Conservation (phyloP, 1,140 invertebrate species). For the Euschistus heros region DNA sequence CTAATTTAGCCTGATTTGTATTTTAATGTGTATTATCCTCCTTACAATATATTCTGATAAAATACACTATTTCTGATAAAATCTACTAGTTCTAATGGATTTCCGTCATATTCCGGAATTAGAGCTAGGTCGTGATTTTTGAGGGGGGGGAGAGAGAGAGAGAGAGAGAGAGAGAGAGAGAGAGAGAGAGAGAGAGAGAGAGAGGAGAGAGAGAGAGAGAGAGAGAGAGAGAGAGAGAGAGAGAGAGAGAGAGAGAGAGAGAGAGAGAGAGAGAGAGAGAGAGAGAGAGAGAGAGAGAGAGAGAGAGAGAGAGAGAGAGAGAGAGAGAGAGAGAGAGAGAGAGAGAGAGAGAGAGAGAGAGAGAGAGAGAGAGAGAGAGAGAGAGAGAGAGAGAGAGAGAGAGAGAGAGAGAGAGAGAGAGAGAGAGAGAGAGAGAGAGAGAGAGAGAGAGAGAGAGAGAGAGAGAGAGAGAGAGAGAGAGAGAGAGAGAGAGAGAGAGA, state of each 20-base stretch:
- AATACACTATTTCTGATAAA: too few relatives aligned
- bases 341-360: conserved; percentile 13
- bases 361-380: conserved; percentile 5
- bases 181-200: not conserved
- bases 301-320: conserved; percentile 6
- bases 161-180: conserved; percentile 3
- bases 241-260: conserved; percentile 15
- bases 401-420: conserved; percentile 1
- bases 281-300: conserved; percentile 12
- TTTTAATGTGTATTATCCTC: too few relatives aligned
- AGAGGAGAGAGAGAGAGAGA: not conserved
- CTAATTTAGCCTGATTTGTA: too few relatives aligned
- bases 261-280: conserved; percentile 10
- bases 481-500: conserved; percentile 22
- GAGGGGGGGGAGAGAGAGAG: too few relatives aligned
- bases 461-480: conserved; percentile 16
- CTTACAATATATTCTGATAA: too few relatives aligned
- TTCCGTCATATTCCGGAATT: too few relatives aligned
- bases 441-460: conserved; percentile 22
- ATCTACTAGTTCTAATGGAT: too few relatives aligned
- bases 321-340: conserved; percentile 8
- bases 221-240: conserved; percentile 13
- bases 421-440: conserved; percentile 20
- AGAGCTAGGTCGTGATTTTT: too few relatives aligned
- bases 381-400: conserved; percentile 18